phyloP scores from a whole-genome alignment of 2,888 invertebrate species.

The Aleiodes leptofemur region DNA sequence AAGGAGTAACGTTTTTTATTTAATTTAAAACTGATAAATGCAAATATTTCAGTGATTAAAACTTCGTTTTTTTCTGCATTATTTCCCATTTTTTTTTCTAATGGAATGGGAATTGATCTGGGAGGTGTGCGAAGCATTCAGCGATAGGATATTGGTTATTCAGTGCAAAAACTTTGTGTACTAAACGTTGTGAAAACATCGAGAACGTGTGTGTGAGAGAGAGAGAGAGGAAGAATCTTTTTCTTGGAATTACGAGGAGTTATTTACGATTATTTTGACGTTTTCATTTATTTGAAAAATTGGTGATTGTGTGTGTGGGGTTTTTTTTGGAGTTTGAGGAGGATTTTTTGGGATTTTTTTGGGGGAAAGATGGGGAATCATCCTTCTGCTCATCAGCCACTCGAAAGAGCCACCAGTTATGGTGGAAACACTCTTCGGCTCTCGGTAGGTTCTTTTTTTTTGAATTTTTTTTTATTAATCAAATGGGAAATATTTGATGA shows the following conservation, averaged over 20 bases:
- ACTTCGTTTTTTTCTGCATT: not conserved
- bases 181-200: slow-evolving; percentile 40
- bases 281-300: not conserved
- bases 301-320: not conserved
- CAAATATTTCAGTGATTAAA: not conserved
- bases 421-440: slow-evolving; percentile 72
- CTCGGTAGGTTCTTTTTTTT: slow-evolving; percentile 68
- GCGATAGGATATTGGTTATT: slow-evolving; percentile 16
- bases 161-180: slow-evolving; percentile 21
- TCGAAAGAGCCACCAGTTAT: slow-evolving; percentile 80
- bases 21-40: not conserved
- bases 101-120: not conserved
- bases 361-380: slow-evolving; percentile 84
- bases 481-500: not conserved
- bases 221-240: not conserved
- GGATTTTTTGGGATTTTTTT: not conserved
- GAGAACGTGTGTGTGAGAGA: not conserved
- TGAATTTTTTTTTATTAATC: not conserved
- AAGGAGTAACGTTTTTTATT: no score
- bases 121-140: not conserved
- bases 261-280: not conserved
- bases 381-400: slow-evolving; percentile 89
- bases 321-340: not conserved
- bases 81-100: not conserved
- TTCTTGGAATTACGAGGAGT: not conserved